Base-by-base conservation (phyloP, 2,888 invertebrate genomes). In the Drosophila neonasuta region DNA sequence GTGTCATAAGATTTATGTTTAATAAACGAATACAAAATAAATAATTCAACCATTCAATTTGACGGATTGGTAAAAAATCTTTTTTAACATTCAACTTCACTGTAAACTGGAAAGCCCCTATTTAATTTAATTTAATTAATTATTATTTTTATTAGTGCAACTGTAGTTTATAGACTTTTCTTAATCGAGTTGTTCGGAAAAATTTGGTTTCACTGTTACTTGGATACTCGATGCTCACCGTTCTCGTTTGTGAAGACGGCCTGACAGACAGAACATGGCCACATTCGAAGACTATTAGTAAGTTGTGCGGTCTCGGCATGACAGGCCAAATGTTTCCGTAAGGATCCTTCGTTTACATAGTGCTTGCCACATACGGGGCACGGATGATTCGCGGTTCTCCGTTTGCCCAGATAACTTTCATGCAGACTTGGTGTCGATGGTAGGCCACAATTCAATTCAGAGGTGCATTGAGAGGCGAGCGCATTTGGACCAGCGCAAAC, bases 331-430 rank as follows among this genome's bases (percentile, higher is more conserved):
- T 97, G 97, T 92, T 97, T 97, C 89, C 97, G 94, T 88, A 97
- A 92, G 78, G 97, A 97, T 71, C 97, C 97, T 91, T 97, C 97
- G 92, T 97, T 97, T 82, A 97, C 97, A 92, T 97, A 97, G 91
- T 97, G 97, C 92, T 97, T 97, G 80, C 97, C 97, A 92, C 97
- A 97, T 46, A 97, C 96, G 20, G 97, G 97, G 90, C 97, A 97
- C 56, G 97, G 97, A 91, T 97, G 97, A 92, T 97, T 97, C 85
- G 97, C 97, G 86, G 97, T 96, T 92, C 97, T 93, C 92, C 97
- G 94, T 93, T 97, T 97, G 91, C 97, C 97, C 94, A 96, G 93
- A 93, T 96, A 96, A 92, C 94, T 94, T 92, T 95, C 95, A 91
- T 92, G 92, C 5, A 76, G 24, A 34, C 54, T 68, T 88, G 89